Conservation (phyloP, 2,113 vertebrate genomes). For the Psittacara wagleri region DNA sequence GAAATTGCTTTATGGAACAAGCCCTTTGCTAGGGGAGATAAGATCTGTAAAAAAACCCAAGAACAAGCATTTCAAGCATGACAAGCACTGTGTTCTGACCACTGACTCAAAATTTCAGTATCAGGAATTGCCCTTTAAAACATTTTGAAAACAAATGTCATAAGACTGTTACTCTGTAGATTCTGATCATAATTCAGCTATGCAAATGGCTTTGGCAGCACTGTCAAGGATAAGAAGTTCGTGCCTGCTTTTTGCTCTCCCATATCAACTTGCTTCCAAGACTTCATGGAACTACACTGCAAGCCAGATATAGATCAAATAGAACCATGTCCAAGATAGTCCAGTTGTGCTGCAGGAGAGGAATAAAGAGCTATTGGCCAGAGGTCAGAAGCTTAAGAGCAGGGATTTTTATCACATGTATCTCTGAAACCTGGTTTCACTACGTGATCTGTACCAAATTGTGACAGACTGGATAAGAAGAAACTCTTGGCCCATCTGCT, state of each 20-base stretch:
- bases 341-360: neutral
- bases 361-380: neutral
- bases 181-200: neutral
- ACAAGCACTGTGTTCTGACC: neutral
- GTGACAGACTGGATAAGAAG: neutral
- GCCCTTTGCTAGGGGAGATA: slow-evolving; percentile 79
- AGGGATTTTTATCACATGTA: neutral
- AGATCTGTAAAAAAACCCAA: slow-evolving; percentile 66
- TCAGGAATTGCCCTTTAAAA: neutral
- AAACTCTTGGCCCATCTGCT: neutral
- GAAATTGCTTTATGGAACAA: slow-evolving; percentile 85
- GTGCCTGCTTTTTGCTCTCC: neutral
- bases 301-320: fast-evolving
- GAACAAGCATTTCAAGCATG: neutral
- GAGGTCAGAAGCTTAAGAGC: neutral
- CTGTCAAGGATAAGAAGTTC: neutral
- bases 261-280: neutral
- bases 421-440: neutral
- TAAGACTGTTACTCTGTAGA: neutral
- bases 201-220: neutral
- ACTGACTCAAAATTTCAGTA: neutral
- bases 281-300: neutral
- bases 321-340: neutral
- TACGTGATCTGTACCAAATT: neutral
- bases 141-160: neutral